Evolutionary conservation across 2,113 vertebrate genomes (phyloP), one percentile per base, ranked within the genome.

Genomic region (Centropus unirufus): DNA sequence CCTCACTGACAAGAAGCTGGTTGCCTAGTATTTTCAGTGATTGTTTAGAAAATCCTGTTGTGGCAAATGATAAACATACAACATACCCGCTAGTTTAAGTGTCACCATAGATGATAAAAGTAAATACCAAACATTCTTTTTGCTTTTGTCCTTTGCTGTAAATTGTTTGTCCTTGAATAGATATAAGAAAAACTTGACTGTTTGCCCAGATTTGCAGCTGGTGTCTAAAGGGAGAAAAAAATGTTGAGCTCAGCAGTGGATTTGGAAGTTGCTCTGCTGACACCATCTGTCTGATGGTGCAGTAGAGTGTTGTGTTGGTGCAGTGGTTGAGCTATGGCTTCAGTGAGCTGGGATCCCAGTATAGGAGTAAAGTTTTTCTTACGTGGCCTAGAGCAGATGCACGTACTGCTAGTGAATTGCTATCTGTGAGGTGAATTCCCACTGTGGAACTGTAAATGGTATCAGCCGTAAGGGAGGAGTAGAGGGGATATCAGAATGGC

Each of bases 131-230:
- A 69, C 55, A 55, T 81, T 90, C 63, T 59, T 93, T 54, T 63
- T 83, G 55, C 20, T 55, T 93, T 49, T 83, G 24, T 90, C 15
- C 61, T 86, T 73, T 32, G 26, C 47, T 92, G 51, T 51, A 59
- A 66, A 58, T 76, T 90, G 49, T 70, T 94, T 89, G 83, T 92
- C 69, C 77, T 89, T 89, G 66, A 82, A 78, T 59, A 95, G 81
- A 89, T 83, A 57, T 66, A 78, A n/a, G 57, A 58, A 83, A 88
- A 83, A 32, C 34, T 93, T 96, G 95, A 92, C 68, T 74, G 51
- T 88, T 93, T 94, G 92, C 93, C 88, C 92, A 77, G 92, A 74
- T 93, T 67, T 95, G 86, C 95, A 95, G 88, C 85, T 96, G 83
- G 52, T 90, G 42, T 88, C 83, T 80, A 83, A 93, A 74, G 79